These are phyloP conservation scores for Pyrocephalus nanus DNA, from an alignment of 2,797 vertebrate species.

Conservation along the genomic window DNA sequence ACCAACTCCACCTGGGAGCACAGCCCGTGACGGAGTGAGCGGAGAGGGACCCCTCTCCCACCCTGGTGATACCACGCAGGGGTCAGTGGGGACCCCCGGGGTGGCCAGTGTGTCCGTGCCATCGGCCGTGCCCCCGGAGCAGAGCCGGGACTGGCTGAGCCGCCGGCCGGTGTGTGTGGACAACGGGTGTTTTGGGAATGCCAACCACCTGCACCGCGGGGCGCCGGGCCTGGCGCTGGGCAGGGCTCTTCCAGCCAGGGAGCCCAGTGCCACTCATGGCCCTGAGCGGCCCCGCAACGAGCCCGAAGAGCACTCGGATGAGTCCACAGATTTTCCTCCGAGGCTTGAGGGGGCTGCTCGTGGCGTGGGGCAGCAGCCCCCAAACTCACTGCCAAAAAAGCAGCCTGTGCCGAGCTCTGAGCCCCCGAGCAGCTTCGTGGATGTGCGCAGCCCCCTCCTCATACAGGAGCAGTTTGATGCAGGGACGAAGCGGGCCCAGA, in stretches of 20 bases:
- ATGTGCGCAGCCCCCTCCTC: neutral
- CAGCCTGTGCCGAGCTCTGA: neutral
- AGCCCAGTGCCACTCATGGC: fast-evolving
- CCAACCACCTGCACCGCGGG: neutral
- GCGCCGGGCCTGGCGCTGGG: fast-evolving
- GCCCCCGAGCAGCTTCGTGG: fast-evolving
- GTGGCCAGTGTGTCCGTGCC: fast-evolving
- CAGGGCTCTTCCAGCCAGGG: neutral
- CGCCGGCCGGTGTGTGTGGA: slow-evolving; percentile 41
- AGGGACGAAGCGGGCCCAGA: fast-evolving
- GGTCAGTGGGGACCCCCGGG: fast-evolving
- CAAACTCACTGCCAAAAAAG: fast-evolving
- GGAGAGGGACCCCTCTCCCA: fast-evolving
- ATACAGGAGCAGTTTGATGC: neutral
- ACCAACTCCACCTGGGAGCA: fast-evolving
- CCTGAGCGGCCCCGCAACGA: neutral
- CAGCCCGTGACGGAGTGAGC: fast-evolving
- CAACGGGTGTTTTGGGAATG: slow-evolving; percentile 24
- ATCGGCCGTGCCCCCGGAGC: fast-evolving
- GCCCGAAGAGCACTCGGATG: neutral
- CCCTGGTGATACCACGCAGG: fast-evolving
- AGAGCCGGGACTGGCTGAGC: slow-evolving; percentile 29
- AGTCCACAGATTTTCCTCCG: neutral
- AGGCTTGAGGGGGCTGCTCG: fast-evolving
- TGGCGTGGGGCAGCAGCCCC: neutral